Conservation (phyloP, 2,113 vertebrate genomes). For the Electrona antarctica region DNA sequence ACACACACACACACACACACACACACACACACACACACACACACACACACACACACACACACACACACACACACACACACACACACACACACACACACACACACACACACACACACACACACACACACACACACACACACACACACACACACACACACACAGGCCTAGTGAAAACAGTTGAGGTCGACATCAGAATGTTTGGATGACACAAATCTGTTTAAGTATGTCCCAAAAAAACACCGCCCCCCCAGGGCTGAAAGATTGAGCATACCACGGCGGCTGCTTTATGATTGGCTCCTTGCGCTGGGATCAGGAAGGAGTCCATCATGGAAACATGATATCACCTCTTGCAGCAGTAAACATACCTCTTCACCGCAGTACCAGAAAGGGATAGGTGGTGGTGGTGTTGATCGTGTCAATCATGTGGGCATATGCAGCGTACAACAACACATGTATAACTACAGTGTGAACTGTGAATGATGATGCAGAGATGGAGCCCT, state of each 20-base stretch:
- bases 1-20: background rate
- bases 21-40: background rate
- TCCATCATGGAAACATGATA: conserved; percentile 51
- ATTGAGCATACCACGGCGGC: conserved; percentile 19
- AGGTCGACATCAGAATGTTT: conserved; percentile 25
- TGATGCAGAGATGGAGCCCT: too few relatives aligned
- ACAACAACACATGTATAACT: too few relatives aligned
- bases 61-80: background rate
- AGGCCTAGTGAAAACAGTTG: conserved; percentile 28
- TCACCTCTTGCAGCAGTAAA: conserved; percentile 36
- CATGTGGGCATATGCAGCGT: too few relatives aligned
- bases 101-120: background rate
- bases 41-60: background rate
- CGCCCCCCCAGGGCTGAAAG: background rate
- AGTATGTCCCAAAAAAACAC: conserved; percentile 39
- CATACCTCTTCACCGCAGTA: conserved; percentile 10
- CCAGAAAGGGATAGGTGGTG: background rate
- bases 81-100: background rate
- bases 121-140: background rate
- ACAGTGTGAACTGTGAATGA: too few relatives aligned
- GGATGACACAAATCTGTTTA: conserved; percentile 52
- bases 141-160: background rate
- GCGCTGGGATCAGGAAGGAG: conserved; percentile 24
- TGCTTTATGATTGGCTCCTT: conserved; percentile 18
- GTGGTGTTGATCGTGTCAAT: conserved; percentile 2